These are phyloP conservation scores for Tursiops truncatus DNA, from an alignment of 2,113 vertebrate genomes.

Conservation along the genomic window DNA sequence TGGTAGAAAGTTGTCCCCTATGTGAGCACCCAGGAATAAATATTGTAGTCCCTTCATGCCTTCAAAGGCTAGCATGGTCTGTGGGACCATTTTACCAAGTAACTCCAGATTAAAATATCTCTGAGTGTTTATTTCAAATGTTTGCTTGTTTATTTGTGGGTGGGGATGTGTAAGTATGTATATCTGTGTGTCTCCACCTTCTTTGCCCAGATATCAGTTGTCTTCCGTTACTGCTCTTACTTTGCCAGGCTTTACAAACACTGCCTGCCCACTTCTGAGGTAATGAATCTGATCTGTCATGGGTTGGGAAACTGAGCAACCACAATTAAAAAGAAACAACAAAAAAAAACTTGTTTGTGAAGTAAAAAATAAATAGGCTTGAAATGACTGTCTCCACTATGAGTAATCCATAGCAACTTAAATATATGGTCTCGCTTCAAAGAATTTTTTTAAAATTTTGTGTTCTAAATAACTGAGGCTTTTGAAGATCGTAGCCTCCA, in stretches of 20 bases:
- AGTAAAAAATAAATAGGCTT: neutral
- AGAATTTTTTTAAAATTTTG: neutral
- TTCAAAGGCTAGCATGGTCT: neutral
- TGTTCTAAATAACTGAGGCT: neutral
- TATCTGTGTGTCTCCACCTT: neutral
- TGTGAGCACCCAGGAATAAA: too few species aligned
- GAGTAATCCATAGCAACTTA: neutral
- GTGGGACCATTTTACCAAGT: neutral
- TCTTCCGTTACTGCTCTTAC: neutral
- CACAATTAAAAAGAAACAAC: neutral
- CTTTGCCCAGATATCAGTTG: neutral
- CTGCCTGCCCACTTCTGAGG: neutral
- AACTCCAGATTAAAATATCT: neutral
- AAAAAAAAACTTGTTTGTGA: neutral
- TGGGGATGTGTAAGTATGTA: accelerated
- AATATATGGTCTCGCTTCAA: neutral
- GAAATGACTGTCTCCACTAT: neutral
- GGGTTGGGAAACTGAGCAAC: neutral
- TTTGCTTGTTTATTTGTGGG: neutral
- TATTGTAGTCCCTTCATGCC: neutral
- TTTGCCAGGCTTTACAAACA: neutral
- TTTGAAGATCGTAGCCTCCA: neutral
- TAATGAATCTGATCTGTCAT: neutral
- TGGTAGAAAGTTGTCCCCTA: neutral
- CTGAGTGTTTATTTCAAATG: neutral